phyloP scores from a whole-genome alignment of 2,888 invertebrate genomes.

The Athripsodes cinereus region DNA sequence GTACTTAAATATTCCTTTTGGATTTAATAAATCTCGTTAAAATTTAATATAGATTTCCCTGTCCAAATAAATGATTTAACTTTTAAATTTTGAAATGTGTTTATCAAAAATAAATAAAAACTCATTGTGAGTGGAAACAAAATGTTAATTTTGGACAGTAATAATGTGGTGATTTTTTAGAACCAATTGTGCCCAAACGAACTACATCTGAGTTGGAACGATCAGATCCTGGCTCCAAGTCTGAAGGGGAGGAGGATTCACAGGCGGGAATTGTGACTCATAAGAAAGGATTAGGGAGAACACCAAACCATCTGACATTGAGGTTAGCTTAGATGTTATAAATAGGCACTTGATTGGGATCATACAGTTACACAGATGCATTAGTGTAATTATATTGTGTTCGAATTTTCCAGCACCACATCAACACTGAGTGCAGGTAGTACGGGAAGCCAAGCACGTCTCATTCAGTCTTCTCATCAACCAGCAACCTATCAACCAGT shows the following conservation, averaged over 20 bases:
- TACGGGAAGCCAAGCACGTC: conserved; percentile 86
- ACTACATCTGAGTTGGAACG: conserved; percentile 46
- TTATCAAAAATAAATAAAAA: too few relatives aligned
- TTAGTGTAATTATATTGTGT: too few relatives aligned
- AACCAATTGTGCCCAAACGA: conserved; percentile 32
- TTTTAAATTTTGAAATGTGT: too few relatives aligned
- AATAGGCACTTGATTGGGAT: too few relatives aligned
- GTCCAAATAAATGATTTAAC: too few relatives aligned
- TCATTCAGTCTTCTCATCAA: conserved; percentile 91
- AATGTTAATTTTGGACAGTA: too few relatives aligned
- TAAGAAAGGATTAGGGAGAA: conserved; percentile 72
- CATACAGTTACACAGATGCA: too few relatives aligned
- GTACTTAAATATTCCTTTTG: too few relatives aligned
- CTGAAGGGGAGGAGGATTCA: conserved; percentile 81
- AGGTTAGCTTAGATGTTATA: conserved; percentile 48
- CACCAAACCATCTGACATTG: conserved; percentile 88
- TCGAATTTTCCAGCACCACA: conserved; percentile 81
- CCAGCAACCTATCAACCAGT: conserved; percentile 88
- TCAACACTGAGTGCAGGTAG: conserved; percentile 91
- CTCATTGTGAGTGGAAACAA: too few relatives aligned
- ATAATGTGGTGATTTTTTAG: too few relatives aligned
- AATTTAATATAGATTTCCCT: too few relatives aligned
- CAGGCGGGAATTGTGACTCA: conserved; percentile 57
- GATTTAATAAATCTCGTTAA: too few relatives aligned
- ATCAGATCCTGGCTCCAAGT: conserved; percentile 70